These are phyloP conservation scores for Cololabis saira DNA, from an alignment of 2,113 vertebrate genomes.

Conservation along the genomic window DNA sequence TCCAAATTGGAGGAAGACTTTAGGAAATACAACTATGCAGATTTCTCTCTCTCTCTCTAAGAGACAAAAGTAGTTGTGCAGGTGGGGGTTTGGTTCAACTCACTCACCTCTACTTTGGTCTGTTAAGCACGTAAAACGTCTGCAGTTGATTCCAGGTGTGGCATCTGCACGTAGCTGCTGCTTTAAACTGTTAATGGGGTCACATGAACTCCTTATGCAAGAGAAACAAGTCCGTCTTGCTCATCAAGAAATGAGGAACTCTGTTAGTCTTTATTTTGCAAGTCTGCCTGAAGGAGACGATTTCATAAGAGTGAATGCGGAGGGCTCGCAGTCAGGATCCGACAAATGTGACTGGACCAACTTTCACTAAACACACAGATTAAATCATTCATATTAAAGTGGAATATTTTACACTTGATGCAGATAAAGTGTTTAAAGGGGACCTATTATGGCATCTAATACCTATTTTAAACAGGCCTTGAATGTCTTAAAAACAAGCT, in stretches of 20 bases:
- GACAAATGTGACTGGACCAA: background rate
- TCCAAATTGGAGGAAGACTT: background rate
- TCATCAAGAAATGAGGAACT: too few species aligned
- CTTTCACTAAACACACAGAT: background rate
- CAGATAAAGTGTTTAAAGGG: too few species aligned
- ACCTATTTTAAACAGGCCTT: too few species aligned
- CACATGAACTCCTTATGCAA: background rate
- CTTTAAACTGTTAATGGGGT: background rate
- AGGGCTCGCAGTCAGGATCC: too few species aligned
- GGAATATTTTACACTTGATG: background rate
- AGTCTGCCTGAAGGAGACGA: too few species aligned
- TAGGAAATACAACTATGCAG: background rate
- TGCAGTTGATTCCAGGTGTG: background rate
- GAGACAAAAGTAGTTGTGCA: background rate
- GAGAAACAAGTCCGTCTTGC: background rate
- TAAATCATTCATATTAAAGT: background rate
- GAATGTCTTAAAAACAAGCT: too few species aligned
- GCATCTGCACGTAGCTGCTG: background rate
- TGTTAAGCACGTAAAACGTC: background rate
- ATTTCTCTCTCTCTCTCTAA: background rate
- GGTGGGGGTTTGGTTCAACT: background rate
- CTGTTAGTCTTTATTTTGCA: too few species aligned
- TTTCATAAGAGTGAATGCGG: too few species aligned
- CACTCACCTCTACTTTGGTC: background rate
- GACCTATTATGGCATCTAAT: too few species aligned